Evolutionary conservation across 37 sponge, comb jelly and placozoan species (phyloP).

Genomic region (Sycon ciliatum): DNA sequence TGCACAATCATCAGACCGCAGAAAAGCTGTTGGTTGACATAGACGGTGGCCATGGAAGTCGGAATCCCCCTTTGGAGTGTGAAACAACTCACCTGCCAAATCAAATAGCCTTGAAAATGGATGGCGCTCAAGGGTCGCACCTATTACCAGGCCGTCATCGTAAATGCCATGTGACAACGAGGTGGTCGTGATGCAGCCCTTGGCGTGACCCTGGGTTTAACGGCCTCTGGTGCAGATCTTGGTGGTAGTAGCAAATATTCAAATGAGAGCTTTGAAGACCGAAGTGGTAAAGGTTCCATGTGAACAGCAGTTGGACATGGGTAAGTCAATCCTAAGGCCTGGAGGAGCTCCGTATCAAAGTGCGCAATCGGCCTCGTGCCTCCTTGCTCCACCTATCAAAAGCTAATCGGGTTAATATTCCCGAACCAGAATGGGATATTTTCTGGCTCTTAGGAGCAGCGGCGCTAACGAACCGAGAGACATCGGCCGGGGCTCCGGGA

Average conservation of each 20-base stretch:
- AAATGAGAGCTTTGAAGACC: too few species aligned
- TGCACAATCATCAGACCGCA: slow-evolving; percentile 62
- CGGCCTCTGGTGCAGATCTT: too few species aligned
- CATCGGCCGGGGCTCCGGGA: too few species aligned
- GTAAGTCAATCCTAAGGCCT: slow-evolving; percentile 69
- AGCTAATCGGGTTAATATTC: slow-evolving; percentile 76
- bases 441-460: slow-evolving; percentile 12
- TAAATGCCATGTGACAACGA: slow-evolving; percentile 76
- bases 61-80: slow-evolving; percentile 80
- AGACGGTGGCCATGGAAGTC: slow-evolving; percentile 84
- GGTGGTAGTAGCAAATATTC: too few species aligned
- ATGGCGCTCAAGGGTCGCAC: too few species aligned
- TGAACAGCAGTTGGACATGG: too few species aligned
- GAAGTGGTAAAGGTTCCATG: too few species aligned
- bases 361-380: too few species aligned
- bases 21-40: slow-evolving; percentile 76
- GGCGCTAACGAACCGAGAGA: slow-evolving; percentile 47
- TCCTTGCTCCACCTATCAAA: slow-evolving; percentile 39
- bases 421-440: slow-evolving; percentile 41
- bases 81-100: slow-evolving; percentile 83
- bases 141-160: too few species aligned
- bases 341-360: too few species aligned
- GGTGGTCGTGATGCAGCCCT: too few species aligned
- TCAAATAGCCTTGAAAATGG: slow-evolving; percentile 83
- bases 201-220: too few species aligned